Conservation (phyloP, 2,888 invertebrate genomes). For the Oxystoma pomonae region DNA sequence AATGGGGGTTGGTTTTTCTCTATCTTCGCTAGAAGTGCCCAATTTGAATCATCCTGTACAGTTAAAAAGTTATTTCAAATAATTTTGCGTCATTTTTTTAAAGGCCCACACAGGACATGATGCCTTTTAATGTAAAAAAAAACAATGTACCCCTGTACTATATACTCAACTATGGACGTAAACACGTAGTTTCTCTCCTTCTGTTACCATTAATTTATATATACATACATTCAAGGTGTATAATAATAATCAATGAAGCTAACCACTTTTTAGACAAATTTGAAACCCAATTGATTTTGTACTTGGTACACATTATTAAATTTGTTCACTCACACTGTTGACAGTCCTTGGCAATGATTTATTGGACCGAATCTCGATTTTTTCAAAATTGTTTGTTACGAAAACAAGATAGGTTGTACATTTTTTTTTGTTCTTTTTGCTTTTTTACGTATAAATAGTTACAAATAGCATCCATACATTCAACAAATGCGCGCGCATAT, state of each 20-base stretch:
- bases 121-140: too few relatives aligned
- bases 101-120: too few relatives aligned
- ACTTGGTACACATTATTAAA: constrained; percentile 32
- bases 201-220: constrained; percentile 35
- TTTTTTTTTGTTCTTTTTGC: neutral
- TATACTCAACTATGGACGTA: constrained; percentile 47
- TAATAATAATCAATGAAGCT: constrained; percentile 31
- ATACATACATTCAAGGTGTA: constrained; percentile 36
- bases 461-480: constrained; percentile 30
- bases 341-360: constrained; percentile 44
- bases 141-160: constrained; percentile 43
- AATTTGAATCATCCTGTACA: too few relatives aligned
- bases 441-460: constrained; percentile 19
- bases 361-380: constrained; percentile 41
- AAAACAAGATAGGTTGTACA: too few relatives aligned
- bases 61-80: too few relatives aligned
- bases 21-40: too few relatives aligned
- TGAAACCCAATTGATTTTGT: constrained; percentile 18
- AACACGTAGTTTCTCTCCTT: constrained; percentile 44
- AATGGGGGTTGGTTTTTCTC: too few relatives aligned
- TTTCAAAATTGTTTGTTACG: neutral
- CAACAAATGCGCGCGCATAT: constrained; percentile 15
- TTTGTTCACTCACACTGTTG: constrained; percentile 42
- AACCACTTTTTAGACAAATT: constrained; percentile 25
- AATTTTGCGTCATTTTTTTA: too few relatives aligned